These are phyloP conservation scores for Danionella dracula DNA, from an alignment of 2,797 vertebrate species.

Conservation along the genomic window DNA sequence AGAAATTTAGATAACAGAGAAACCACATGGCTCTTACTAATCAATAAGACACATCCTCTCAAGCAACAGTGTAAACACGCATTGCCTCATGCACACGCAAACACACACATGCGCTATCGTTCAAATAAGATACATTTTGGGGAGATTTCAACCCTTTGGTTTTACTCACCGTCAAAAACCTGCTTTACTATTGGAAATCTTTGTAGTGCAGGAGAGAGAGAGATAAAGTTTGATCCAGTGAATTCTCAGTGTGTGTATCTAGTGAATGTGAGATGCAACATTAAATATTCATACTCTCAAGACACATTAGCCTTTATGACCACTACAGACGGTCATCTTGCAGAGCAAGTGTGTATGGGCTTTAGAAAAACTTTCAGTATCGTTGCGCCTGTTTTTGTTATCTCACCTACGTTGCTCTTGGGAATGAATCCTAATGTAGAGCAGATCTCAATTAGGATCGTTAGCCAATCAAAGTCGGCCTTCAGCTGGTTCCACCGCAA, in stretches of 20 bases:
- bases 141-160: conserved; percentile 38
- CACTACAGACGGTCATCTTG: conserved; percentile 57
- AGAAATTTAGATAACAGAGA: conserved; percentile 56
- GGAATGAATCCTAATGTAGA: neutral
- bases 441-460: conserved; percentile 20
- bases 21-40: conserved; percentile 57
- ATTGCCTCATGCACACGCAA: neutral
- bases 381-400: conserved; percentile 3
- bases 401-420: neutral
- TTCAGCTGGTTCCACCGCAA: neutral
- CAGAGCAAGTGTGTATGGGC: conserved; percentile 39
- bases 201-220: no score
- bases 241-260: conserved; percentile 53
- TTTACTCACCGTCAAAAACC: conserved; percentile 16
- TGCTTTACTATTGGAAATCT: conserved; percentile 2
- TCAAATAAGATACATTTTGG: conserved; percentile 12
- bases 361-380: conserved; percentile 7
- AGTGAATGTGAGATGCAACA: conserved; percentile 72
- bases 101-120: neutral
- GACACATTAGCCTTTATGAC: conserved; percentile 64
- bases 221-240: neutral
- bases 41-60: conserved; percentile 69
- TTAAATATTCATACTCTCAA: conserved; percentile 80
- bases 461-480: conserved; percentile 16
- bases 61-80: conserved; percentile 33